These are phyloP conservation scores for Montipora foliosa DNA, from an alignment of 64 coral and sea anemone species.

Conservation along the genomic window DNA sequence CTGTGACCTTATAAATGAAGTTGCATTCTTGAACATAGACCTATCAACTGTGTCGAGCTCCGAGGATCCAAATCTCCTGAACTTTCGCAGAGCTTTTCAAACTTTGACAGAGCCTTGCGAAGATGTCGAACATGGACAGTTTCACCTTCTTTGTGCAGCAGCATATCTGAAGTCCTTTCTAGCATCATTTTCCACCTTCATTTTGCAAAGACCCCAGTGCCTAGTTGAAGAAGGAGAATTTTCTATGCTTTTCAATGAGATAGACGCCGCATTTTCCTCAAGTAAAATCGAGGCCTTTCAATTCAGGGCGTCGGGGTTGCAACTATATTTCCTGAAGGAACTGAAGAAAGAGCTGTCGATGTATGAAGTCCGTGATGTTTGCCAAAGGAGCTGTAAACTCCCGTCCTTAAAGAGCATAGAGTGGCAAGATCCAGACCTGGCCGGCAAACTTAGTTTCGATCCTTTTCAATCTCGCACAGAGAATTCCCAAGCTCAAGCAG, in stretches of 20 bases:
- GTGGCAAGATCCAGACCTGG: slow-evolving; percentile 14
- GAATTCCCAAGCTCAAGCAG: slow-evolving; percentile 40
- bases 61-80: slow-evolving; percentile 45
- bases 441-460: background rate
- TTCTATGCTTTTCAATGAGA: slow-evolving; percentile 55
- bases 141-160: slow-evolving; percentile 67
- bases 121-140: background rate
- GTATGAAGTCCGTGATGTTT: slow-evolving; percentile 57
- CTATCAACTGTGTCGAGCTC: slow-evolving; percentile 37
- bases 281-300: background rate
- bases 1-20: slow-evolving; percentile 84
- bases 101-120: slow-evolving; percentile 10
- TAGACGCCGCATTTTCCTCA: slow-evolving; percentile 41
- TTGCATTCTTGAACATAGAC: slow-evolving; percentile 72
- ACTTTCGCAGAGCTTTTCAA: slow-evolving; percentile 55
- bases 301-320: background rate
- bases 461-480: slow-evolving; percentile 15
- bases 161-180: slow-evolving; percentile 75
- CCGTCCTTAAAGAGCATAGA: slow-evolving; percentile 41
- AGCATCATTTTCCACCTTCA: slow-evolving; percentile 44
- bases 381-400: slow-evolving; percentile 46
- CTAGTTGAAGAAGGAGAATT: slow-evolving; percentile 61
- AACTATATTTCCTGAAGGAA: slow-evolving; percentile 48
- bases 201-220: slow-evolving; percentile 23
- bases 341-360: slow-evolving; percentile 51